A percentile compares a stretch with the other conserved stretches of the same genome.
phyloP scores from a whole-genome alignment of 1,140 invertebrate genomes.

The Pogonomyrmex barbatus region DNA sequence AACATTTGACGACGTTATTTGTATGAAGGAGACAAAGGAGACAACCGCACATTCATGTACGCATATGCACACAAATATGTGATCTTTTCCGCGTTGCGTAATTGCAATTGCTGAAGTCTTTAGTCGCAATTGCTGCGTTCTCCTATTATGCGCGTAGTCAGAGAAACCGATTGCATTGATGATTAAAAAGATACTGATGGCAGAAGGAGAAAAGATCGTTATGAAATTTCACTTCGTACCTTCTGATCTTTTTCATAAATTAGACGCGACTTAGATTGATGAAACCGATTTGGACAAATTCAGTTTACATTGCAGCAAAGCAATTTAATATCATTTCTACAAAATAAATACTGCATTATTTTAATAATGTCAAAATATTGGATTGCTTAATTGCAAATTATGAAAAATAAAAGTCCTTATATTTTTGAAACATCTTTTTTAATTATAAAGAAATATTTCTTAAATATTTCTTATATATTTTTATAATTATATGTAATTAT shows the following conservation, averaged over 20 bases:
- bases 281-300: background rate
- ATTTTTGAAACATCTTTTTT: background rate
- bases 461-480: background rate
- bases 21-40: constrained; percentile 3
- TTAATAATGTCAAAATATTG: background rate
- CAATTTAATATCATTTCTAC: background rate
- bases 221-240: constrained; percentile 26
- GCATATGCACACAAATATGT: background rate
- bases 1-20: constrained; percentile 10
- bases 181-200: constrained; percentile 27
- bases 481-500: background rate
- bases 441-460: too few species aligned
- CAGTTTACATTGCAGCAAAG: background rate
- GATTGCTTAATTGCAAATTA: background rate
- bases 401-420: background rate
- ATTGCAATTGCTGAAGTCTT: constrained; percentile 35
- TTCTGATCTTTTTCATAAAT: constrained; percentile 7
- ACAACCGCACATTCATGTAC: background rate
- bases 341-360: constrained; percentile 2
- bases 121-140: constrained; percentile 40
- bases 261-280: background rate
- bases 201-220: background rate
- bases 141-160: background rate
- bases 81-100: constrained; percentile 56
- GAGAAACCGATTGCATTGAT: constrained; percentile 51